phyloP scores from a whole-genome alignment of 2,113 vertebrate species.

The Hemibagrus wyckioides region DNA sequence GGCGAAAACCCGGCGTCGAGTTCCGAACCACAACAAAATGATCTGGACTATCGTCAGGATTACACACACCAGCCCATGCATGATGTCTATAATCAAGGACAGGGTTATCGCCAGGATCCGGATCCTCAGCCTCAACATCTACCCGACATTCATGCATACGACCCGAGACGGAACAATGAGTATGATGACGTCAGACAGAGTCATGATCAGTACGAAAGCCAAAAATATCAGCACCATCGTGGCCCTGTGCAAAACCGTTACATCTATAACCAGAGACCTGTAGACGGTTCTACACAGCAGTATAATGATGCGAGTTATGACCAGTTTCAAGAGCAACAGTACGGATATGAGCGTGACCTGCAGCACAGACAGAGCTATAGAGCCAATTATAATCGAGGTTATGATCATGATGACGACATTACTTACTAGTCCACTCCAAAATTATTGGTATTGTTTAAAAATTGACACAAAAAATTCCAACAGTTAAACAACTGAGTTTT shows the following conservation, averaged over 20 bases:
- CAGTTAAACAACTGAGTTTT: too few species aligned
- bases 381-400: conserved; percentile 8
- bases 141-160: not conserved
- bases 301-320: not conserved
- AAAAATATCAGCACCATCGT: not conserved
- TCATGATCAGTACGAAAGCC: conserved; percentile 6
- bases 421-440: not conserved
- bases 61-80: not conserved
- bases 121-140: conserved; percentile 15
- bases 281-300: not conserved
- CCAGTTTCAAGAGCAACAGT: conserved; percentile 1
- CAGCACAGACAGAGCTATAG: conserved; percentile 2
- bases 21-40: not conserved
- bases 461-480: not conserved
- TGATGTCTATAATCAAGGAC: not conserved
- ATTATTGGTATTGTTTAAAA: not conserved
- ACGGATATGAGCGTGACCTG: not conserved
- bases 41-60: conserved; percentile 12
- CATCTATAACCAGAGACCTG: not conserved
- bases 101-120: not conserved
- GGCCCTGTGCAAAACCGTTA: not conserved
- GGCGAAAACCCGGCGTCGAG: conserved; percentile 18
- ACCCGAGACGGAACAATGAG: not conserved
- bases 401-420: conserved; percentile 16
- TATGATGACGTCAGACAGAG: not conserved